These are phyloP conservation scores for Ormyrus thymus DNA, from an alignment of 2,888 invertebrate species.

Conservation along the genomic window DNA sequence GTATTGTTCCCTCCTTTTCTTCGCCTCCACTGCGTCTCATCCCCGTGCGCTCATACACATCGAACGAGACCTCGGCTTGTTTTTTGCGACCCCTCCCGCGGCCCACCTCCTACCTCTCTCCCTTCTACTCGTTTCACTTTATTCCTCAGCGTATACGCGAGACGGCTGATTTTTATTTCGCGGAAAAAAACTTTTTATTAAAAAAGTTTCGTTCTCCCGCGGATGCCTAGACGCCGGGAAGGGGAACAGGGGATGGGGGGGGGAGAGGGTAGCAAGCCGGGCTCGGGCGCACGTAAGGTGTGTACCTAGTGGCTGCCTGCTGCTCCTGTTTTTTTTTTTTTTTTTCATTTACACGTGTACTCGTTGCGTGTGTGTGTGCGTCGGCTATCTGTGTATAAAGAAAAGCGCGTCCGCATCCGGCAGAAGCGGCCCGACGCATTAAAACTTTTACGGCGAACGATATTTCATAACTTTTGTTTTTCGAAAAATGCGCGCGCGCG, in stretches of 20 bases:
- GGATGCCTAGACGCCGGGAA: constrained; percentile 27
- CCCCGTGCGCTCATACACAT: neutral
- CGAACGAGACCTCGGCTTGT: constrained; percentile 19
- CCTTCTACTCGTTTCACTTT: constrained; percentile 51
- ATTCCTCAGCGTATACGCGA: constrained; percentile 31
- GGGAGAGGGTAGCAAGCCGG: constrained; percentile 25
- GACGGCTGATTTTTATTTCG: constrained; percentile 68
- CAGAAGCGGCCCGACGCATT: constrained; percentile 68
- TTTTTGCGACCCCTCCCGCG: constrained; percentile 7
- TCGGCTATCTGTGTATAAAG: neutral
- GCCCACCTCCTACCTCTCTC: constrained; percentile 2
- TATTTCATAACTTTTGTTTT: constrained; percentile 74
- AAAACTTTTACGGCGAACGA: constrained; percentile 73
- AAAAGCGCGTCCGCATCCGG: constrained; percentile 49
- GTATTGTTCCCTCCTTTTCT: constrained; percentile 54
- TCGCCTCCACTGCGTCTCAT: constrained; percentile 33
- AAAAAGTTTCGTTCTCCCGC: constrained; percentile 68
- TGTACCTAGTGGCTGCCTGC: constrained; percentile 1
- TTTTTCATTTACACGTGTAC: constrained; percentile 43
- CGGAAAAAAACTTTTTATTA: constrained; percentile 73
- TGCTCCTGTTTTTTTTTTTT: constrained; percentile 5
- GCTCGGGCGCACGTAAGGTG: constrained; percentile 24
- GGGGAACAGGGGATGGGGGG: neutral
- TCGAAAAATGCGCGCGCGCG: constrained; percentile 68
- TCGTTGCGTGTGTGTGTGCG: neutral